phyloP scores from a whole-genome alignment of 2,888 invertebrate species.

The Strigamia transsilvanica region DNA sequence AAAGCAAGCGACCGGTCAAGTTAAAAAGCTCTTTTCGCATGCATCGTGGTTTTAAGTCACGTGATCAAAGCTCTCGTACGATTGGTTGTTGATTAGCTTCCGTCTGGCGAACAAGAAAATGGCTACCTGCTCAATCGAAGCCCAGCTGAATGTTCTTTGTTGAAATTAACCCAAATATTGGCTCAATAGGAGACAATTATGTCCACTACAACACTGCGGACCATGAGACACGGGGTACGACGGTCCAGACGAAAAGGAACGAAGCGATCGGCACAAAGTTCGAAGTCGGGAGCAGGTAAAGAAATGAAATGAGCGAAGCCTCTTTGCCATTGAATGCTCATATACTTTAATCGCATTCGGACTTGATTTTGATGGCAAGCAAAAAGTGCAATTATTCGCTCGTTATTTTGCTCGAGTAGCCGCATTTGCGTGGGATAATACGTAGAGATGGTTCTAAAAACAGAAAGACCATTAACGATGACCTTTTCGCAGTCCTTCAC shows the following conservation, averaged over 20 bases:
- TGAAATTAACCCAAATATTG: constrained; percentile 53
- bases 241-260: constrained; percentile 55
- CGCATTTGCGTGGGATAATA: neutral
- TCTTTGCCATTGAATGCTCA: constrained; percentile 41
- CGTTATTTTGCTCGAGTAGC: neutral
- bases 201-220: constrained; percentile 56
- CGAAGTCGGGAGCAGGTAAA: constrained; percentile 52
- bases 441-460: neutral
- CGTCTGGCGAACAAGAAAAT: constrained; percentile 56
- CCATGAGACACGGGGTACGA: constrained; percentile 55
- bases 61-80: constrained; percentile 50
- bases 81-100: constrained; percentile 53
- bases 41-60: constrained; percentile 51
- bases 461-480: constrained; percentile 11
- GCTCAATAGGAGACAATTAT: constrained; percentile 46
- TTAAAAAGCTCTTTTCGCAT: constrained; percentile 40
- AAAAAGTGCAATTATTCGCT: neutral
- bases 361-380: constrained; percentile 38
- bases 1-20: constrained; percentile 16
- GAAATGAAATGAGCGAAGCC: constrained; percentile 34
- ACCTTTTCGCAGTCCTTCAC: constrained; percentile 18
- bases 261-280: constrained; percentile 53
- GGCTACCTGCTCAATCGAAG: constrained; percentile 56
- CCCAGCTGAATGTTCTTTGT: constrained; percentile 55
- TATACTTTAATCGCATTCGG: constrained; percentile 18